Evolutionary conservation across 2,797 vertebrate species (phyloP).

Genomic region (Alectoris magna): DNA sequence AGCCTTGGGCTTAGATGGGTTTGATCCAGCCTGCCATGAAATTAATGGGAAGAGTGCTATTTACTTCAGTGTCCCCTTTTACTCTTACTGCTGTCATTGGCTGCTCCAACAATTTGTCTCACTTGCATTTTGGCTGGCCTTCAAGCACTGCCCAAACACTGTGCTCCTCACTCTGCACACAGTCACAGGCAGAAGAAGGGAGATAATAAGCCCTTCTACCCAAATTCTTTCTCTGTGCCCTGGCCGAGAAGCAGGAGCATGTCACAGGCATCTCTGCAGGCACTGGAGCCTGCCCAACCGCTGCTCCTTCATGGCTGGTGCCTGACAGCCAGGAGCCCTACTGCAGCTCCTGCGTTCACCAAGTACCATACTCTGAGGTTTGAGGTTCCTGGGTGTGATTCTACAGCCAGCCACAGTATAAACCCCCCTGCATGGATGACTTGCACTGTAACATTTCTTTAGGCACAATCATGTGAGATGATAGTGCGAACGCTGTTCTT

Average conservation of each 20-base stretch:
- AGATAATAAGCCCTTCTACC: background rate
- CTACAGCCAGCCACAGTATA: background rate
- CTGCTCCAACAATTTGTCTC: background rate
- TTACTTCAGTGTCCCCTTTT: slow-evolving; percentile 4
- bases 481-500: background rate
- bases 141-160: slow-evolving; percentile 22
- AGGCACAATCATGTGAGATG: background rate
- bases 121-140: background rate
- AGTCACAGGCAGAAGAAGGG: background rate
- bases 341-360: background rate
- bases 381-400: background rate
- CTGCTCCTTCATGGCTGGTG: background rate
- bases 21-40: slow-evolving; percentile 11
- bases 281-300: rapidly evolving
- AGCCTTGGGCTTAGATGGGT: slow-evolving; percentile 2
- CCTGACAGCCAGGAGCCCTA: background rate
- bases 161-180: background rate
- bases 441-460: background rate
- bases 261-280: rapidly evolving
- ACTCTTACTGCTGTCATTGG: background rate
- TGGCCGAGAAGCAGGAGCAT: background rate
- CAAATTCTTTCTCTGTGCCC: background rate
- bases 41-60: background rate
- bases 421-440: background rate
- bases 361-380: background rate